Evolutionary conservation across 2,113 vertebrate genomes (phyloP).

Genomic region (Pelecanus crispus): DNA sequence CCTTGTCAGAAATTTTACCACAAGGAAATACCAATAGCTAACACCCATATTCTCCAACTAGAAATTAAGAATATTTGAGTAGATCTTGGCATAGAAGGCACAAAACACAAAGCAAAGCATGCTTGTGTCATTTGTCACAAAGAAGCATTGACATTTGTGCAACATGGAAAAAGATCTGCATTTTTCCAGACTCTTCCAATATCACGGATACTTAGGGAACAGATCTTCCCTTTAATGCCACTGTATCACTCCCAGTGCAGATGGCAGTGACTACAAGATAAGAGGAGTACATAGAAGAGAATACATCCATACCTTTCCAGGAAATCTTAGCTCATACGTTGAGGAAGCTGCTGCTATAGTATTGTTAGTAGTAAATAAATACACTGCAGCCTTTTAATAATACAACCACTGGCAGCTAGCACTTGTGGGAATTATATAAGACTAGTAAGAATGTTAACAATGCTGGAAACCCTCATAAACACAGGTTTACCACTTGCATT

Average conservation of each 20-base stretch:
- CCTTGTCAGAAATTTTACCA: constrained; percentile 55
- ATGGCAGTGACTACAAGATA: not conserved
- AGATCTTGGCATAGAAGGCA: constrained; percentile 50
- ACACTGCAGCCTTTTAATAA: not conserved
- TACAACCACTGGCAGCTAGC: not conserved
- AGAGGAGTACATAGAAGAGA: not conserved
- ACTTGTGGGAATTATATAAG: not conserved
- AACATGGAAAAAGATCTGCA: not conserved
- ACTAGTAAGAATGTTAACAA: not conserved
- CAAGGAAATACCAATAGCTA: constrained; percentile 48
- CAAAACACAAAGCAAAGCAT: constrained; percentile 34
- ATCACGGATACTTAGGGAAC: not conserved
- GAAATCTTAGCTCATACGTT: not conserved
- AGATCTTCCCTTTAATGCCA: not conserved
- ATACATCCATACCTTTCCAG: not conserved
- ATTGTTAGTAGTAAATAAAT: not conserved
- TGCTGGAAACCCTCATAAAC: not conserved
- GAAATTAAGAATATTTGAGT: constrained; percentile 17
- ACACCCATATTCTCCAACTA: constrained; percentile 45
- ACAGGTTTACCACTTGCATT: not conserved
- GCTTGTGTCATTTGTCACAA: constrained; percentile 37
- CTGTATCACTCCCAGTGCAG: not conserved
- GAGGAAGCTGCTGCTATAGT: not conserved
- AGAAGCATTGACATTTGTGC: constrained; percentile 39
- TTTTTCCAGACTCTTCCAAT: not conserved